A percentile compares a stretch with the other conserved stretches of the same genome.
Evolutionary conservation across 2,888 invertebrate species (phyloP).

Genomic region (Caprella mutica): DNA sequence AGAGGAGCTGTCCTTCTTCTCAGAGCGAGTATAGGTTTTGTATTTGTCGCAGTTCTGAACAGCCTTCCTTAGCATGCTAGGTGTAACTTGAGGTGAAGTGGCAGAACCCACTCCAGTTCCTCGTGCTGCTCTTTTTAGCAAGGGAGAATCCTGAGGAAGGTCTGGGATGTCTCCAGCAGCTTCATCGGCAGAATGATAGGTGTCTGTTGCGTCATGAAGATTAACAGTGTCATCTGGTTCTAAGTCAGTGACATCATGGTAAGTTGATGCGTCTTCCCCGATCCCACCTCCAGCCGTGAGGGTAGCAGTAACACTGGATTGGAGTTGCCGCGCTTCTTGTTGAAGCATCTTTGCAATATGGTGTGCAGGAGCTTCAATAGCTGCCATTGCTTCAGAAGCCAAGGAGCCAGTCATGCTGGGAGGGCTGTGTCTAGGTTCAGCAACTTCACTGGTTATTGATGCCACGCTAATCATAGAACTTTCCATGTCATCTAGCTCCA

Average conservation of each 20-base stretch:
- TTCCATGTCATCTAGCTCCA: constrained; percentile 61
- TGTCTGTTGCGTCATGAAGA: constrained; percentile 50
- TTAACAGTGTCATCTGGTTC: constrained; percentile 43
- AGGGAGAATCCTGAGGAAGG: constrained; percentile 31
- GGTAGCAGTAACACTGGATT: constrained; percentile 22
- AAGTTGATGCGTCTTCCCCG: constrained; percentile 47
- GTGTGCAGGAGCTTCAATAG: constrained; percentile 34
- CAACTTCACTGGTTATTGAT: constrained; percentile 67
- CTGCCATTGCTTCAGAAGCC: constrained; percentile 33
- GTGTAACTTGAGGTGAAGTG: constrained; percentile 18
- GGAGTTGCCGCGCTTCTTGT: constrained; percentile 24
- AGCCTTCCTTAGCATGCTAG: constrained; percentile 48
- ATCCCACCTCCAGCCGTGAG: constrained; percentile 20
- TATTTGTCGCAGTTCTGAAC: constrained; percentile 59
- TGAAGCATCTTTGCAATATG: constrained; percentile 26
- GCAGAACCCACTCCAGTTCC: too few species aligned
- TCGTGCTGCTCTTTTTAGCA: too few species aligned
- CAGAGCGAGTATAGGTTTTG: constrained; percentile 45
- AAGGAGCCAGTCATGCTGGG: constrained; percentile 34
- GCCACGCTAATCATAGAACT: constrained; percentile 73
- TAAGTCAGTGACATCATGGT: constrained; percentile 56
- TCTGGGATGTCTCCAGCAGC: constrained; percentile 33
- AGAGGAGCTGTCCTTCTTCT: constrained; percentile 1
- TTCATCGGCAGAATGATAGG: constrained; percentile 41
- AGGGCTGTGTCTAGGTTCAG: constrained; percentile 40